Conservation (phyloP, 2,888 invertebrate genomes). For the Ophion ellenae region DNA sequence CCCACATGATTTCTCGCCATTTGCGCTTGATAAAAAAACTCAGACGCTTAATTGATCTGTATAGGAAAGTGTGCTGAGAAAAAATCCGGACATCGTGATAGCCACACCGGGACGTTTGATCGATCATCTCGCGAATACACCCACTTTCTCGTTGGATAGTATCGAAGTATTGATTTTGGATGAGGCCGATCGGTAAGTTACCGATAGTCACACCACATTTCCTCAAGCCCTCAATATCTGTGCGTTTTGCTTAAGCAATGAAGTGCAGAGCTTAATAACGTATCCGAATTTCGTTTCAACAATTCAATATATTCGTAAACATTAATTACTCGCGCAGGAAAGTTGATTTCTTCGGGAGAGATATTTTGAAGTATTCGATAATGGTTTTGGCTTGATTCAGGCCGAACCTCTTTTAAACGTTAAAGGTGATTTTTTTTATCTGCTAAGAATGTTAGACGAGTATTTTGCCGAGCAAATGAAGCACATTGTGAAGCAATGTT, state of each 20-base stretch:
- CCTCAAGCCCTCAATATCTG: neutral
- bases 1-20: neutral
- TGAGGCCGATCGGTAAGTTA: slow-evolving; percentile 88
- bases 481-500: slow-evolving; percentile 97
- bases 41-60: slow-evolving; percentile 24
- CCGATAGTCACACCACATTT: neutral
- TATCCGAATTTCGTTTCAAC: neutral
- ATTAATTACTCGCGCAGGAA: neutral
- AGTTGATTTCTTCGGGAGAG: neutral
- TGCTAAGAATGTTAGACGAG: slow-evolving; percentile 96
- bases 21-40: neutral
- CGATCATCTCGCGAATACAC: slow-evolving; percentile 98
- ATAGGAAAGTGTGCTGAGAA: slow-evolving; percentile 91
- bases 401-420: neutral
- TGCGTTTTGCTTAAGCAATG: no score
- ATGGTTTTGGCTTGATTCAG: neutral
- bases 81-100: slow-evolving; percentile 98
- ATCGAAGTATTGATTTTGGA: slow-evolving; percentile 95
- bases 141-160: slow-evolving; percentile 94
- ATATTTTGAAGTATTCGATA: neutral
- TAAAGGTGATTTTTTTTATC: neutral
- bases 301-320: neutral
- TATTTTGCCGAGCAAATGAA: slow-evolving; percentile 99
- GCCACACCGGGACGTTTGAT: slow-evolving; percentile 99
- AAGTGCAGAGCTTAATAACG: no score